Evolutionary conservation across 2,113 vertebrate species (phyloP).

Genomic region (Poecilia latipinna): DNA sequence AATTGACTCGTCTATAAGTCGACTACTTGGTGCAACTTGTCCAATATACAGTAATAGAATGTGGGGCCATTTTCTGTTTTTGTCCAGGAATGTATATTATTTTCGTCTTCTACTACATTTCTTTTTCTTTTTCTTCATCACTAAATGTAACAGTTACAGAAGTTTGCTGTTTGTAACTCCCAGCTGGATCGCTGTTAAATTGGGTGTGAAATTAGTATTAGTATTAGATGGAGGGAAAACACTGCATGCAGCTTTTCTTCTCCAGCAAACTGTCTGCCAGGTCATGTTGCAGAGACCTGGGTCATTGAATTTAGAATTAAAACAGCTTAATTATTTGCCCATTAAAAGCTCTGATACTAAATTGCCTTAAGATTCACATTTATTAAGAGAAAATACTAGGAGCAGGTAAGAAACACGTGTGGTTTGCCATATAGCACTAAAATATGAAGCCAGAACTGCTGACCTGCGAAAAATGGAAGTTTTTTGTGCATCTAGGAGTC

Average conservation of each 20-base stretch:
- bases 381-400: background rate
- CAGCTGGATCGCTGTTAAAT: background rate
- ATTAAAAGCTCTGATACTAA: background rate
- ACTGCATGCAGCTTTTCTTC: background rate
- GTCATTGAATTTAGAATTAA: background rate
- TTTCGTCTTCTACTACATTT: background rate
- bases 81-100: background rate
- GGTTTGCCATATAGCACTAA: background rate
- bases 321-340: background rate
- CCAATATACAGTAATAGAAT: no score
- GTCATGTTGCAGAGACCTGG: background rate
- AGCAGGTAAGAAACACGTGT: background rate
- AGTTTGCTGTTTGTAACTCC: background rate
- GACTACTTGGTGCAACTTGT: no score
- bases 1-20: no score
- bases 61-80: no score
- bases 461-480: conserved; percentile 2
- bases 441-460: background rate
- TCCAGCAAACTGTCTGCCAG: background rate
- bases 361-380: background rate
- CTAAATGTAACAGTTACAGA: background rate
- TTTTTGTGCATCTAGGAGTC: background rate
- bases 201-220: background rate
- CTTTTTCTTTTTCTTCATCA: background rate
- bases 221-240: background rate